Evolutionary conservation across 2,888 invertebrate genomes (phyloP).

Genomic region (Drosophila robusta): DNA sequence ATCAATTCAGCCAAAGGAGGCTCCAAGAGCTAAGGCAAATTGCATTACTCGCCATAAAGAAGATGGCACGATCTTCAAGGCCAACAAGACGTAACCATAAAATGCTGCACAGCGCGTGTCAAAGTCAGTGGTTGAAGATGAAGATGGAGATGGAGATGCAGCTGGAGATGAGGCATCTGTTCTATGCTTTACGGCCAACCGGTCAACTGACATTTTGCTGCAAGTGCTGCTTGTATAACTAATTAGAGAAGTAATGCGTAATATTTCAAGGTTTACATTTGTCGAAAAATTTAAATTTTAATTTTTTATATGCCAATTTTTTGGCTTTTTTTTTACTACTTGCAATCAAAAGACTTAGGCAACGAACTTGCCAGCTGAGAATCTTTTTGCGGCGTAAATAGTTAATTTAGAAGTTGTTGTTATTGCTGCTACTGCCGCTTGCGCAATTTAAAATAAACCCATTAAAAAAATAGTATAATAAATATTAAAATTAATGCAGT

Average conservation of each 20-base stretch:
- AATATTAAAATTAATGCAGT: conserved; percentile 74
- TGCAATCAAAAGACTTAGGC: conserved; percentile 51
- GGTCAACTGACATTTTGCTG: conserved; percentile 62
- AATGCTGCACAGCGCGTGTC: conserved; percentile 56
- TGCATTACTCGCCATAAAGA: conserved; percentile 59
- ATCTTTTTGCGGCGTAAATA: conserved; percentile 14
- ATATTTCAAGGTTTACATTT: conserved; percentile 57
- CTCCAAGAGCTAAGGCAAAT: conserved; percentile 50
- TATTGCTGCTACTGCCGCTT: conserved; percentile 7
- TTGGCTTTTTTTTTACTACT: conserved; percentile 1
- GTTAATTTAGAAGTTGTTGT: conserved; percentile 14
- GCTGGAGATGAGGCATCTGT: conserved; percentile 25
- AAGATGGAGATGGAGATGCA: conserved; percentile 6
- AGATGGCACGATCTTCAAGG: conserved; percentile 67
- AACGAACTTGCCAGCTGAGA: conserved; percentile 47
- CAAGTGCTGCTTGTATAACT: conserved; percentile 30
- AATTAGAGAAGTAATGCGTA: conserved; percentile 61
- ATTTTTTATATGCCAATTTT: conserved; percentile 1
- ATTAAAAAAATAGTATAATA: conserved; percentile 58
- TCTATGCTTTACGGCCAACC: conserved; percentile 46
- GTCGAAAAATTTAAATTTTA: conserved; percentile 16
- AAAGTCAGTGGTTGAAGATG: conserved; percentile 54
- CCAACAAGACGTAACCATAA: conserved; percentile 47
- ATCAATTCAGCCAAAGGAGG: conserved; percentile 36
- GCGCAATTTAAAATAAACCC: conserved; percentile 40